Conservation (phyloP, 2,113 vertebrate genomes). For the Narcine bancroftii region DNA sequence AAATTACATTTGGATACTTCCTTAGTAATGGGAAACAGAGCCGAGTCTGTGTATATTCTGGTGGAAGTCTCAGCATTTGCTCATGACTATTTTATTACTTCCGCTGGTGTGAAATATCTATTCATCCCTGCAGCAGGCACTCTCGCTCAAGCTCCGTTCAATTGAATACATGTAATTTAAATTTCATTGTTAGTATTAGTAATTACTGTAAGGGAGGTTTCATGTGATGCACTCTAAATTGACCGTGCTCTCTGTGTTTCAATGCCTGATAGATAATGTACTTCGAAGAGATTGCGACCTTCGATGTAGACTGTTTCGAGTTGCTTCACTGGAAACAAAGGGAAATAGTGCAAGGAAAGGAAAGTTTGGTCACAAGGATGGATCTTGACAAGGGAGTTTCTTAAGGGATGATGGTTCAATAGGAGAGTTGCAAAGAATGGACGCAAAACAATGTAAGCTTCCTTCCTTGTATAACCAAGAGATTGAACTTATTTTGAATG, state of each 20-base stretch:
- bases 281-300: neutral
- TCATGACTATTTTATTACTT: neutral
- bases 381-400: neutral
- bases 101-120: neutral
- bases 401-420: neutral
- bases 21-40: neutral
- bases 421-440: neutral
- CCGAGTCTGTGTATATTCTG: neutral
- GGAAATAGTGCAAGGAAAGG: neutral
- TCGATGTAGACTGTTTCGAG: too few relatives aligned
- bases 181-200: neutral
- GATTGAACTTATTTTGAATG: neutral
- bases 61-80: neutral
- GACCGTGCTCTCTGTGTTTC: neutral
- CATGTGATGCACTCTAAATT: neutral
- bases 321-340: neutral
- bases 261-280: neutral
- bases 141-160: too few relatives aligned
- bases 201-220: neutral
- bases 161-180: neutral
- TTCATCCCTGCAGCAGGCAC: neutral
- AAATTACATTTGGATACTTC: conserved; percentile 1
- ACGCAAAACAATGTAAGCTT: too few relatives aligned
- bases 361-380: neutral
- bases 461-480: neutral